Base-by-base conservation (phyloP, 2,888 invertebrate species). In the Lordiphosa andalusiaca region DNA sequence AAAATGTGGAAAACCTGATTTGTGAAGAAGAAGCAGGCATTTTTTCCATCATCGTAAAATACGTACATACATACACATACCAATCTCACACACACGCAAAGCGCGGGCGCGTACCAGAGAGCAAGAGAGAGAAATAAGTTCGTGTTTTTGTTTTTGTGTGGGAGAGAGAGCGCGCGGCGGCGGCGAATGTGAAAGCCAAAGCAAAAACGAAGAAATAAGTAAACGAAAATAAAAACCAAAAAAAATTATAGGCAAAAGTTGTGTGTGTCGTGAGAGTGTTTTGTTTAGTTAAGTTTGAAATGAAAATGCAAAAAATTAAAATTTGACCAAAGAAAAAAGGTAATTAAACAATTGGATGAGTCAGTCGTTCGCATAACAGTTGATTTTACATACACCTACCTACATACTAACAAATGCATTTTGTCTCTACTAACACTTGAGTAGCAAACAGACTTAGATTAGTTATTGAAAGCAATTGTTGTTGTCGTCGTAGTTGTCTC, bases 161-260 rank as follows among this genome's bases (percentile, higher is more conserved):
- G 25, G 58, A 64, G 62, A 55, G 58, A 13, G 25, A 30, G 57
- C 37, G 69, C 59, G 69, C 52, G 59, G 71, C 73, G 66, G 65
- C 70, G 70, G 78, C 76, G 71, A 82, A 82, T 78, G 70, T 60
- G 73, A 84, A 73, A 80, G 81, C 76, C 85, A 80, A 81, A 81
- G 84, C 80, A 80, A 83, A 77, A 81, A 70, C 71, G 80, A 85
- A 85, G 81, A 85, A 85, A 82, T 75, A 85, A 76, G 74, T 75
- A 76, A 82, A 83, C 71, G 69, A 81, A 81, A 84, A 85, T 83
- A 81, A 85, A 81, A 77, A 84, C 85, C 72, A 84, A 77, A 66
- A 72, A 5, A 30, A 44, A 37, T 73, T 66, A 40, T 54, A 19
- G 40, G 51, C n/a, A 38, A 44, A 38, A 25, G 58, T 49, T 33